Conservation (phyloP, 2,888 invertebrate species). For the Thecocarcelia acutangulata region DNA sequence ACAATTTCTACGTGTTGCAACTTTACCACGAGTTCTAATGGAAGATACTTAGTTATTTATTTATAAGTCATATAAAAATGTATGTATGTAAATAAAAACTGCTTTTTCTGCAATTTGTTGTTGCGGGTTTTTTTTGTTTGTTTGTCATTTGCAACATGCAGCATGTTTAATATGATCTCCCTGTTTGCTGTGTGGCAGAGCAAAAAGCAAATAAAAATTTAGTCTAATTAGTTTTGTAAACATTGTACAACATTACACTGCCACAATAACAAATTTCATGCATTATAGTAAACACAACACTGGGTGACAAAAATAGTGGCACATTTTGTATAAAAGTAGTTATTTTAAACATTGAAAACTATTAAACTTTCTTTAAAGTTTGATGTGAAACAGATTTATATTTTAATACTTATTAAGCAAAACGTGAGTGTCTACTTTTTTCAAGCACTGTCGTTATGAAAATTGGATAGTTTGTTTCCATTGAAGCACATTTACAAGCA, state of each 20-base stretch:
- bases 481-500: conserved; percentile 37
- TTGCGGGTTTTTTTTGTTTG: too few relatives aligned
- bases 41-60: conserved; percentile 56
- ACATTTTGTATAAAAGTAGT: neutral
- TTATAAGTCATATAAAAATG: conserved; percentile 45
- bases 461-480: conserved; percentile 17
- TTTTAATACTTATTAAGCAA: neutral
- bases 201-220: conserved; percentile 56
- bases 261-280: conserved; percentile 18
- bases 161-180: conserved; percentile 46
- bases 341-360: neutral
- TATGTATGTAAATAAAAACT: neutral
- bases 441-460: conserved; percentile 13
- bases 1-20: conserved; percentile 40
- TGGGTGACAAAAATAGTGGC: neutral
- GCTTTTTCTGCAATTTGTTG: neutral
- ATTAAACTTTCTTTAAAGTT: too few relatives aligned
- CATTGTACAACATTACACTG: conserved; percentile 39
- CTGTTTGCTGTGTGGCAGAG: neutral
- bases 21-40: conserved; percentile 7
- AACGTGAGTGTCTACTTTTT: neutral
- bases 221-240: conserved; percentile 68
- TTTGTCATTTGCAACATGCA: conserved; percentile 38
- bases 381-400: too few relatives aligned
- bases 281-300: neutral